A percentile compares a stretch with the other conserved stretches of the same genome.
Evolutionary conservation across 2,797 vertebrate genomes (phyloP).

Genomic region (Acrossocheilus fasciatus): DNA sequence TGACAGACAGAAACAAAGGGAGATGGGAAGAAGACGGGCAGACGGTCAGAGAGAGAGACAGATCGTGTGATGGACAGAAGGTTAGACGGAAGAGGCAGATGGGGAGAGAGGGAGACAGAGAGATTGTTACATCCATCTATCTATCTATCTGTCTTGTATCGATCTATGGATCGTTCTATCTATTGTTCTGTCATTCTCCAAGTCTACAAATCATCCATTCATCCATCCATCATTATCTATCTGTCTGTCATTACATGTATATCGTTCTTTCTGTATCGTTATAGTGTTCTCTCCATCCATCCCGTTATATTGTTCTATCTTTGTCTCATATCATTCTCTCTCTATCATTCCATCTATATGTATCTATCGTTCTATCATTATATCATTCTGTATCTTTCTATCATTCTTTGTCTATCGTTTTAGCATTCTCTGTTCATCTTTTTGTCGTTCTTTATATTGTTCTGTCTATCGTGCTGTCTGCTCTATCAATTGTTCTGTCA

Average conservation of each 20-base stretch:
- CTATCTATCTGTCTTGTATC: background rate
- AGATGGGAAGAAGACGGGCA: background rate
- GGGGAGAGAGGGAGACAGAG: background rate
- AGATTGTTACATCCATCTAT: background rate
- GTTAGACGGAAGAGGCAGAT: background rate
- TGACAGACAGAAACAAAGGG: slow-evolving; percentile 12
- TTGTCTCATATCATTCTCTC: background rate
- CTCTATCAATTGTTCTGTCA: background rate
- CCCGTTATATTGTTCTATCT: background rate
- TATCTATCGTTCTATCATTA: background rate
- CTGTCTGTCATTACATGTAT: background rate
- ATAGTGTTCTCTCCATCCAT: too few species aligned
- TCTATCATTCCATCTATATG: background rate
- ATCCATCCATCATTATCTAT: background rate
- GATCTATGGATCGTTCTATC: background rate
- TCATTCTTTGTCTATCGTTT: background rate
- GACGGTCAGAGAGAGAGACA: background rate
- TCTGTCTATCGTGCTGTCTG: background rate
- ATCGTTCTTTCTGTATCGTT: too few species aligned
- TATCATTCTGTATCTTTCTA: background rate
- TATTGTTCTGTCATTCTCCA: background rate
- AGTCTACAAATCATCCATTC: too few species aligned
- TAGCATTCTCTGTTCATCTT: background rate
- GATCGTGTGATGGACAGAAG: background rate
- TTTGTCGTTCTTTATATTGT: background rate